A percentile compares a stretch with the other conserved stretches of the same genome.
Evolutionary conservation across 2,797 vertebrate genomes (phyloP).

Genomic region (Typhlichthys eigenmanni): DNA sequence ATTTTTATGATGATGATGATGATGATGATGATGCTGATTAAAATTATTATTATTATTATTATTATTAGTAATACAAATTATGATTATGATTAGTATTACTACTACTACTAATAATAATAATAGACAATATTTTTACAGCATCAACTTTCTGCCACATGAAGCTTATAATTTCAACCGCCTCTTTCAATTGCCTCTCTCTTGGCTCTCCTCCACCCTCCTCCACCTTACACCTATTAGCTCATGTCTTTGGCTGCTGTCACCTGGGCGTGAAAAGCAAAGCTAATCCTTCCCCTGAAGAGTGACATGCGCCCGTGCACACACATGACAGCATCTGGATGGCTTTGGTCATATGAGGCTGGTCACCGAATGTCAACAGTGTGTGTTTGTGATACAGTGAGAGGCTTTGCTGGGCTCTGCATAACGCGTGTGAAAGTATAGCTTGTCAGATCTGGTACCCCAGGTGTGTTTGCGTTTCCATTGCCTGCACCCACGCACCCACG

Average conservation of each 20-base stretch:
- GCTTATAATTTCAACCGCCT: not conserved
- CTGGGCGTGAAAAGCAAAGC: constrained; percentile 65
- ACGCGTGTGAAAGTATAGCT: constrained; percentile 55
- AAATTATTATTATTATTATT: too few species aligned
- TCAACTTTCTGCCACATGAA: not conserved
- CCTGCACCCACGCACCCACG: constrained; percentile 22
- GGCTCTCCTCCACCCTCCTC: constrained; percentile 10
- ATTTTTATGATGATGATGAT: too few species aligned
- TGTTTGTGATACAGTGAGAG: constrained; percentile 21
- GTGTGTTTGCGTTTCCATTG: constrained; percentile 68
- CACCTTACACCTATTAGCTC: constrained; percentile 44
- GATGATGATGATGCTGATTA: too few species aligned
- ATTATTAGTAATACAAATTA: too few species aligned
- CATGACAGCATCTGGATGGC: constrained; percentile 30
- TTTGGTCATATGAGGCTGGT: constrained; percentile 38
- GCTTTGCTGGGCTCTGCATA: constrained; percentile 43
- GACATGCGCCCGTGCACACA: constrained; percentile 12
- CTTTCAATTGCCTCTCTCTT: not conserved
- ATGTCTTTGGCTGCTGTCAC: constrained; percentile 57
- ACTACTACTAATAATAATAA: too few species aligned
- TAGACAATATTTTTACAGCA: too few species aligned
- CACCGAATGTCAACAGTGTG: constrained; percentile 28
- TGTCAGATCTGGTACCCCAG: constrained; percentile 53
- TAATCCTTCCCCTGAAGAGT: constrained; percentile 49
- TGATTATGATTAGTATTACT: too few species aligned